Evolutionary conservation across 2,113 vertebrate species (phyloP).

Genomic region (Pteropus alecto): DNA sequence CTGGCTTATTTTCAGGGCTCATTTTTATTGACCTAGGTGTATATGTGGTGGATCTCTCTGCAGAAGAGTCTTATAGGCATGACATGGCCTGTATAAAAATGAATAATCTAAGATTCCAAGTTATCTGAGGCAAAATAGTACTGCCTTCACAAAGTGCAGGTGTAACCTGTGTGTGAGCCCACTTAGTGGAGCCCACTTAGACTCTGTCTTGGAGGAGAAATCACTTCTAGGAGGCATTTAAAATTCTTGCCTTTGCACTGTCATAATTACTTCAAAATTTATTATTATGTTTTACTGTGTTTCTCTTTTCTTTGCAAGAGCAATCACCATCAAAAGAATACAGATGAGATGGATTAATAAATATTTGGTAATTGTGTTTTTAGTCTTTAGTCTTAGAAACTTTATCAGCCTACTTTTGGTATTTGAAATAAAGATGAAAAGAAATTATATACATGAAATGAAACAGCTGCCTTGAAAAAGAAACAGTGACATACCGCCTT

Average conservation of each 20-base stretch:
- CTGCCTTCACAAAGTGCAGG: background rate
- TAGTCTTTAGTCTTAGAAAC: slow-evolving; percentile 10
- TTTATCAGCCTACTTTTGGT: background rate
- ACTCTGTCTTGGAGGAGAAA: background rate
- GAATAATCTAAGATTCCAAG: background rate
- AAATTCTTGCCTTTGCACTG: background rate
- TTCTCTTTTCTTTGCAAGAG: background rate
- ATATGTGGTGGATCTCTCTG: background rate
- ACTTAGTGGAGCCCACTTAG: background rate
- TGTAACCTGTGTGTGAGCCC: background rate
- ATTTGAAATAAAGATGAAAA: background rate
- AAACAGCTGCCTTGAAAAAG: slow-evolving; percentile 14
- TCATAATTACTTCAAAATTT: background rate
- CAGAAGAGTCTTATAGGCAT: background rate
- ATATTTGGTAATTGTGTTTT: background rate
- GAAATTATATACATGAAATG: background rate
- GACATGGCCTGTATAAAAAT: background rate
- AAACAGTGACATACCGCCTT: background rate
- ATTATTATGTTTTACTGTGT: background rate
- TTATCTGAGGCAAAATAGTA: background rate
- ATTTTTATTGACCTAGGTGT: background rate
- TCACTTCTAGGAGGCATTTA: background rate
- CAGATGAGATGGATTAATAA: background rate
- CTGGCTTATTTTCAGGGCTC: background rate
- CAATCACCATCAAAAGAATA: background rate